phyloP scores from a whole-genome alignment of 2,888 invertebrate genomes.

The Deilephila elpenor region DNA sequence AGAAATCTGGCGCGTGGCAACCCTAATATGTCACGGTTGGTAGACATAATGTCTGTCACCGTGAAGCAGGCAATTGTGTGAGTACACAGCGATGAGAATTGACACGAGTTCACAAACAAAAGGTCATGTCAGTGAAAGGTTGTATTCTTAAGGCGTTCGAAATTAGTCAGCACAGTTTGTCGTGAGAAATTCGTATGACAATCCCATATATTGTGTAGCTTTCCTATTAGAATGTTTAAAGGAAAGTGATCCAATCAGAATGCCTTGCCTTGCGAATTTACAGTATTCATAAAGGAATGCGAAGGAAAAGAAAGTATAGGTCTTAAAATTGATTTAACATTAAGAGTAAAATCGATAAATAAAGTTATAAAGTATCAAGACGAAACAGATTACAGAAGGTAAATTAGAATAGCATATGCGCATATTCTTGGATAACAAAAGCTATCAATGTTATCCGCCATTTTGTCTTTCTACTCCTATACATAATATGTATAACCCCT shows the following conservation, averaged over 20 bases:
- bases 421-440: too few relatives aligned
- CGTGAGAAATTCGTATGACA: not conserved
- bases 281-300: too few relatives aligned
- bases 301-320: too few relatives aligned
- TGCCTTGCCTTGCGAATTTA: not conserved
- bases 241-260: not conserved
- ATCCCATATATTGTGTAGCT: not conserved
- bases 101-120: conserved; percentile 13
- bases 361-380: too few relatives aligned
- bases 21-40: conserved; percentile 17
- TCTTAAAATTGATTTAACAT: too few relatives aligned
- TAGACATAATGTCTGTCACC: conserved; percentile 23
- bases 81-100: conserved; percentile 19
- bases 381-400: too few relatives aligned
- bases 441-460: too few relatives aligned
- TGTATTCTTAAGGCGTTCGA: not conserved
- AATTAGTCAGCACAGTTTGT: not conserved
- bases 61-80: conserved; percentile 15
- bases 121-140: conserved; percentile 13
- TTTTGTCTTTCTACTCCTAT: not conserved
- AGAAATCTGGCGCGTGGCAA: not conserved
- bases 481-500: too few relatives aligned
- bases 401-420: too few relatives aligned
- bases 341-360: too few relatives aligned
- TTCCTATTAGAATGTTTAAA: not conserved